Base-by-base conservation (phyloP, 2,888 invertebrate genomes). In the Melipona bicolor region DNA sequence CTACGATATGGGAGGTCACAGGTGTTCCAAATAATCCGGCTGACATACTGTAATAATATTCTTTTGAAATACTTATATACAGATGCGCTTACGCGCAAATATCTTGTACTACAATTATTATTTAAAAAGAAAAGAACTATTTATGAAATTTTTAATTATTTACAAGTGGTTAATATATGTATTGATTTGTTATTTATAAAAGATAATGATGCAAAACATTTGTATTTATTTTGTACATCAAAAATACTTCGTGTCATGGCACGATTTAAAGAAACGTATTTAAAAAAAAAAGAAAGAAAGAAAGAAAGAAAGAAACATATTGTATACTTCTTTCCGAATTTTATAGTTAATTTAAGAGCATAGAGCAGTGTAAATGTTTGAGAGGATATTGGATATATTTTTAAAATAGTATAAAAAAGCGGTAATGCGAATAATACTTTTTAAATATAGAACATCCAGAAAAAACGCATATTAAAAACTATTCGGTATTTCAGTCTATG, bases 1-100 rank as follows among this genome's bases (percentile, higher is more conserved):
- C 98, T 68, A 97, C 97, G 0, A 96, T 97, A 83, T 96, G 96
- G 95, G 97, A 97, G 91, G 95, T 97, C 2, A 96, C 96, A 62
- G 96, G 96, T 54, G 95, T 96, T 73, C 96, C 96, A 15, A 96
- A 95, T 91, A 96, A 96, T 93, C 96, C 96, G 13, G 95, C 96
- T 19, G 96, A 96, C 92, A 95, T 97, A 78, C 93, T 96, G 64
- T 96, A 95, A 95, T 88, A 77, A 85, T 76, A 79, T 85, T 82
- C 59, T 76, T 52, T 78, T 21, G 15, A 67, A 77, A 32, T 71
- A 81, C 65, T 61, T 76, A 54, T 81, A 49, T 78, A 77, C 69
- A 69, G 15, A 79, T 32, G 19, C 49, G 9, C 56, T 52, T 56
- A 77, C 61, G n/a, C 24, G 24, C 19, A 15, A 83, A 56, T 74